A percentile compares a stretch with the other conserved stretches of the same genome.
These are phyloP conservation scores for Conus betulinus DNA, from an alignment of 1,140 invertebrate genomes.

Conservation along the genomic window DNA sequence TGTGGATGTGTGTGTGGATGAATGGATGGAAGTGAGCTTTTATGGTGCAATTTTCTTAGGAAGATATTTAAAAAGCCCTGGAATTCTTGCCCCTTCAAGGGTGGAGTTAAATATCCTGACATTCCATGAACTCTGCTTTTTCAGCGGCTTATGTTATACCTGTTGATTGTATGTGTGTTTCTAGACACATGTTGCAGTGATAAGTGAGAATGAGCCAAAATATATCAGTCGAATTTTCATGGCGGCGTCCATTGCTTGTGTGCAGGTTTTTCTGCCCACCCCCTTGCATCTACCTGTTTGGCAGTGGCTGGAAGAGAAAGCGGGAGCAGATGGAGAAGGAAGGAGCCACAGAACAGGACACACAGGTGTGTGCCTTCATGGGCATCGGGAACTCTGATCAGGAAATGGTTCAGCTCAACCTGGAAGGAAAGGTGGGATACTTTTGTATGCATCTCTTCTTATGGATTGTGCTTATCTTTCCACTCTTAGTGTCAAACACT, in stretches of 20 bases:
- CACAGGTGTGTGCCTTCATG: conserved; percentile 96
- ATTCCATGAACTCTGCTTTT: too few relatives aligned
- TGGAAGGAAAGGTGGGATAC: conserved; percentile 84
- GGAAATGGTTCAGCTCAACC: conserved; percentile 98
- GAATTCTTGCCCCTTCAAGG: too few relatives aligned
- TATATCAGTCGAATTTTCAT: too few relatives aligned
- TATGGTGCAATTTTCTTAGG: too few relatives aligned
- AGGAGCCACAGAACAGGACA: conserved; percentile 68
- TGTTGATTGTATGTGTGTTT: too few relatives aligned
- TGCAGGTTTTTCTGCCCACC: conserved; percentile 97
- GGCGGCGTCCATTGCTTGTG: background rate
- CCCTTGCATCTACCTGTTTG: conserved; percentile 98
- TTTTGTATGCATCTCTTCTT: background rate
- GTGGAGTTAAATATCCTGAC: too few relatives aligned
- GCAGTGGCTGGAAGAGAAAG: conserved; percentile 96
- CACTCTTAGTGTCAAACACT: background rate
- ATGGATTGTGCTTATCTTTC: background rate
- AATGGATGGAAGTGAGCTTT: too few relatives aligned
- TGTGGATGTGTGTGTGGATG: too few relatives aligned
- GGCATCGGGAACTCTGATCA: conserved; percentile 99
- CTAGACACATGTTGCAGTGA: too few relatives aligned
- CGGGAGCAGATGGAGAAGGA: conserved; percentile 81
- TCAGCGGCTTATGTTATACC: too few relatives aligned
- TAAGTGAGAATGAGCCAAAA: too few relatives aligned
- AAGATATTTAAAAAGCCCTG: too few relatives aligned